Conservation (phyloP, 2,113 vertebrate genomes). For the Albula goreensis region DNA sequence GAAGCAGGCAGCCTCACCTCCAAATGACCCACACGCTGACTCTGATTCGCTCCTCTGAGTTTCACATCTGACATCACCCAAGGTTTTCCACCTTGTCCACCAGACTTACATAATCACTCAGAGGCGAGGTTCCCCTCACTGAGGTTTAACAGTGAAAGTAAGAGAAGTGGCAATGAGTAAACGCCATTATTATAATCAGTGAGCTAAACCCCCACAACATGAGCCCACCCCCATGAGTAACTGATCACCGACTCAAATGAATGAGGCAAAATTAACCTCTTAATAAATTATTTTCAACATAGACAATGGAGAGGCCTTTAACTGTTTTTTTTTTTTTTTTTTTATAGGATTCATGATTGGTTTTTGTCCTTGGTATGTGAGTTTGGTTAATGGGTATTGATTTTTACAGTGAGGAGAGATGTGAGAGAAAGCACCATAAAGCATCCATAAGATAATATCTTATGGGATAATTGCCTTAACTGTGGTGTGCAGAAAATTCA, state of each 20-base stretch:
- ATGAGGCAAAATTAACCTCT: background rate
- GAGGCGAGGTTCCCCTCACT: background rate
- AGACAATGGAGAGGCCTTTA: background rate
- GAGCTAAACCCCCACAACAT: background rate
- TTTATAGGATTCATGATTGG: background rate
- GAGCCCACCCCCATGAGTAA: too few species aligned
- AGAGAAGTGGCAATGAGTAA: background rate
- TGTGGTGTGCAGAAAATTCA: background rate
- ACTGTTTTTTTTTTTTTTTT: background rate
- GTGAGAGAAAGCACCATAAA: background rate
- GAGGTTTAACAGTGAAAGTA: background rate
- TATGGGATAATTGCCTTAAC: background rate
- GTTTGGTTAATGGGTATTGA: conserved; percentile 3
- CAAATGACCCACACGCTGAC: conserved; percentile 77
- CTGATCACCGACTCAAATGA: too few species aligned
- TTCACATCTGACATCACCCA: conserved; percentile 73
- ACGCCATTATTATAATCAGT: background rate
- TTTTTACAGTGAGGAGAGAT: background rate
- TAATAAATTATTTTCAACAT: background rate
- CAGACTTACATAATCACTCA: conserved; percentile 51
- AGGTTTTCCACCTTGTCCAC: conserved; percentile 59
- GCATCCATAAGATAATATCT: background rate
- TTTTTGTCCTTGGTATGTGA: conserved; percentile 3
- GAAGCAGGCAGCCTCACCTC: conserved; percentile 83
- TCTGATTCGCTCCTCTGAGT: conserved; percentile 59